Base-by-base conservation (phyloP, 2,797 vertebrate species). In the Pelobates cultripes region DNA sequence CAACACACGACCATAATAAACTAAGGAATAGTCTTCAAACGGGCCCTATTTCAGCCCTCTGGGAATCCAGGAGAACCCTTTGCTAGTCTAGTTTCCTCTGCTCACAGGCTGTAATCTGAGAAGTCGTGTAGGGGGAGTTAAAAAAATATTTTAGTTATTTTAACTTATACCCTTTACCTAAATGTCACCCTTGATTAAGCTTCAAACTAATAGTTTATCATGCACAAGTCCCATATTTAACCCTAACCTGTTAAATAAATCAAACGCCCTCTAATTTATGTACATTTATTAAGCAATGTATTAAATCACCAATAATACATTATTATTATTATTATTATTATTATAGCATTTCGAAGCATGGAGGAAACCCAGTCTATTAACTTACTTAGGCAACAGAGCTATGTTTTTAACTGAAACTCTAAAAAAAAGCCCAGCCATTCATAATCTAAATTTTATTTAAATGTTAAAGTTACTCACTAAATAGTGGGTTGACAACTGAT, bases 141-240 rank as follows among this genome's bases (percentile, higher is more conserved):
- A 84, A 84, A 84, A 79, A 84, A 84, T 84, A 84, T 84, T 83
- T 84, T 75, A 71, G 82, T 79, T 84, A 79, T 84, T 79, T 84
- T 84, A 84, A 79, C 82, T 75, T 84, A 79, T 79, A 84, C 77
- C 71, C 82, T 84, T 84, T 79, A 84, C 82, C 77, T 84, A 84
- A 84, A 84, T 84, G 82, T 84, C 82, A 84, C 73, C 77, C 79
- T 79, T 84, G 82, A 84, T 84, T 79, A 84, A 53, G 51, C 72
- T 55, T 66, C 72, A 64, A 79, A 70, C 75, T 79, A 77, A 75
- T 79, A 84, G 76, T 70, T 79, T 64, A 68, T 70, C 44, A 63
- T 61, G 75, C 55, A 70, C 70, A 63, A 44, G 63, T 69, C 42
- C 64, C 66, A 51, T 40, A 10, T 73, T 73, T 45, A 73, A 70